Percentiles rank a stretch among this genome's conserved stretches.
phyloP scores from a whole-genome alignment of 2,797 vertebrate genomes.

The Lutjanus argentimaculatus region DNA sequence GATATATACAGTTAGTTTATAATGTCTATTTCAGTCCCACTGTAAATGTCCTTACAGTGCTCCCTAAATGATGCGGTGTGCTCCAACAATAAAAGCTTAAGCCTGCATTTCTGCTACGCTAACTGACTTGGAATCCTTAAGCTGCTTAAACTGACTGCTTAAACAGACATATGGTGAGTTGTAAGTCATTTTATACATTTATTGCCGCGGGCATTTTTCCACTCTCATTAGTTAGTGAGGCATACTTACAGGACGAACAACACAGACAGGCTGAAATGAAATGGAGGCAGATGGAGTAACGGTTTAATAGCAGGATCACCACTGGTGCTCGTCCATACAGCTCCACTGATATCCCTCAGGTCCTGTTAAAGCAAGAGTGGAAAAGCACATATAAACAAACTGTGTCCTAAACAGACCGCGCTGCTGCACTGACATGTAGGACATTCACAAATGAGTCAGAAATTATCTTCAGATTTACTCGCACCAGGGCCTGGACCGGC shows the following conservation, averaged over 20 bases:
- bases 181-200: conserved; percentile 31
- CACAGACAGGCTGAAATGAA: conserved; percentile 28
- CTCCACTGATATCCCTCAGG: conserved; percentile 19
- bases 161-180: conserved; percentile 49
- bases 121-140: conserved; percentile 36
- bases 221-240: conserved; percentile 49
- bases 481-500: neutral
- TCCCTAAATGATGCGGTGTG: conserved; percentile 13
- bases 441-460: conserved; percentile 34
- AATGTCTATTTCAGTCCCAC: neutral
- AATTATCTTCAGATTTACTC: conserved; percentile 28
- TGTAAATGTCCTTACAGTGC: neutral
- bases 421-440: conserved; percentile 1
- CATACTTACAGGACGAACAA: conserved; percentile 10
- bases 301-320: conserved; percentile 11
- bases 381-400: conserved; percentile 13
- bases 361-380: conserved; percentile 7
- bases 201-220: conserved; percentile 32
- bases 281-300: conserved; percentile 38
- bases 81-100: conserved; percentile 16
- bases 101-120: conserved; percentile 20
- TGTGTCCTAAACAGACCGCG: neutral
- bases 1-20: neutral
- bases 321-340: conserved; percentile 17
- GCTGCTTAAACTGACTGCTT: conserved; percentile 34